These are phyloP conservation scores for Atta colombica DNA, from an alignment of 1,140 invertebrate species.

Conservation along the genomic window DNA sequence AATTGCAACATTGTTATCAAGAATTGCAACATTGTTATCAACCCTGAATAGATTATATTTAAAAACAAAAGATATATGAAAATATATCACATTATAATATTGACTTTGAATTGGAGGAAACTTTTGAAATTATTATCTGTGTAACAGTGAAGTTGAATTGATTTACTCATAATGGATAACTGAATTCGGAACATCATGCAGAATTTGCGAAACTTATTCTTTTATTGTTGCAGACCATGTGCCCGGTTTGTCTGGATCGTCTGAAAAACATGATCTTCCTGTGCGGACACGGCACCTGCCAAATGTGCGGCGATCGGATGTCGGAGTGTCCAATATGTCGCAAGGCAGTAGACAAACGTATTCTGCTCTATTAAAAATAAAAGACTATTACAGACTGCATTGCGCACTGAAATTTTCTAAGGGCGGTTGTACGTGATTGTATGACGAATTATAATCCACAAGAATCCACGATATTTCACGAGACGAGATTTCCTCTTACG, in stretches of 20 bases:
- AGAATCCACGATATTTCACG: conserved; percentile 20
- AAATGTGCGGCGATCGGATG: conserved; percentile 99
- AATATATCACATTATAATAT: background rate
- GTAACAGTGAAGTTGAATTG: background rate
- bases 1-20: too few relatives aligned
- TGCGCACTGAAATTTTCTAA: background rate
- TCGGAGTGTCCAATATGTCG: conserved; percentile 98
- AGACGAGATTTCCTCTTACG: background rate
- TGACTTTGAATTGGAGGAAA: background rate
- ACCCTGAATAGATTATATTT: background rate
- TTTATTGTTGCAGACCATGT: conserved; percentile 94
- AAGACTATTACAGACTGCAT: background rate
- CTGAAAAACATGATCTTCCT: conserved; percentile 99
- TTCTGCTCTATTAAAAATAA: conserved; percentile 92
- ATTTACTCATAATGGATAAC: background rate
- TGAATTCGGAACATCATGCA: background rate
- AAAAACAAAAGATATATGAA: background rate
- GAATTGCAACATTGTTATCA: too few relatives aligned
- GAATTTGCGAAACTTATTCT: conserved; percentile 7
- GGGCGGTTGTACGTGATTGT: background rate
- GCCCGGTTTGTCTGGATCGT: conserved; percentile 98
- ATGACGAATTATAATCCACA: conserved; percentile 9
- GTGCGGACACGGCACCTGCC: conserved; percentile 98
- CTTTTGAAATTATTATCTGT: background rate
- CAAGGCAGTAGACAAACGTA: conserved; percentile 97